Evolutionary conservation across 1,140 invertebrate species (phyloP).

Genomic region (Teleogryllus occipitalis): DNA sequence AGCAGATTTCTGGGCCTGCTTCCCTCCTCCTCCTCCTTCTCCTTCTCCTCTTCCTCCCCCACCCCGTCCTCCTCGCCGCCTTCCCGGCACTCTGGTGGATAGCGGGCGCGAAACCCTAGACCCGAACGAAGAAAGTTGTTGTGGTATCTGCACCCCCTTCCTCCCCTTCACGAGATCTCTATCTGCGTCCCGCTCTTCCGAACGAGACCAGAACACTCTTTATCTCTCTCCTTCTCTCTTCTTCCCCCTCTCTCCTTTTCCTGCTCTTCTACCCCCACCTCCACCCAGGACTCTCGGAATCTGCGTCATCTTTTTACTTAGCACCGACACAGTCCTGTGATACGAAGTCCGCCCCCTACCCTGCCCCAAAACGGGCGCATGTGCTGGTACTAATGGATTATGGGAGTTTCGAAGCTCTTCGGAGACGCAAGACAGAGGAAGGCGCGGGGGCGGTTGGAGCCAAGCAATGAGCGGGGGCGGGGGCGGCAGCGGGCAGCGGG

Average conservation of each 20-base stretch:
- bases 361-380: not conserved
- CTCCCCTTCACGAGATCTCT: not conserved
- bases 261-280: not conserved
- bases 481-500: not conserved
- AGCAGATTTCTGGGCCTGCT: not conserved
- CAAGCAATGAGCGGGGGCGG: not conserved
- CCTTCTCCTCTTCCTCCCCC: not conserved
- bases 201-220: not conserved
- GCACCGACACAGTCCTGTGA: not conserved
- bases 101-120: not conserved
- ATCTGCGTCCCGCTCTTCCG: not conserved
- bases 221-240: not conserved
- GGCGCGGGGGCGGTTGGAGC: not conserved
- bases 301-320: not conserved
- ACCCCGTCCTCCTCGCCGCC: not conserved
- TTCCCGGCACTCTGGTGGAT: not conserved
- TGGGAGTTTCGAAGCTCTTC: not conserved
- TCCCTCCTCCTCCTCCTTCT: not conserved
- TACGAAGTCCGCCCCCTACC: not conserved
- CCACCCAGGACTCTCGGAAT: not conserved
- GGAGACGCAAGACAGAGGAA: not conserved
- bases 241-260: not conserved
- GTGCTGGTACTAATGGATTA: conserved; percentile 4
- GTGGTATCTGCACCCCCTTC: not conserved
- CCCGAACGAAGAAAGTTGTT: not conserved